These are phyloP conservation scores for Tyrannus savana DNA, from an alignment of 2,113 vertebrate genomes.

Conservation along the genomic window DNA sequence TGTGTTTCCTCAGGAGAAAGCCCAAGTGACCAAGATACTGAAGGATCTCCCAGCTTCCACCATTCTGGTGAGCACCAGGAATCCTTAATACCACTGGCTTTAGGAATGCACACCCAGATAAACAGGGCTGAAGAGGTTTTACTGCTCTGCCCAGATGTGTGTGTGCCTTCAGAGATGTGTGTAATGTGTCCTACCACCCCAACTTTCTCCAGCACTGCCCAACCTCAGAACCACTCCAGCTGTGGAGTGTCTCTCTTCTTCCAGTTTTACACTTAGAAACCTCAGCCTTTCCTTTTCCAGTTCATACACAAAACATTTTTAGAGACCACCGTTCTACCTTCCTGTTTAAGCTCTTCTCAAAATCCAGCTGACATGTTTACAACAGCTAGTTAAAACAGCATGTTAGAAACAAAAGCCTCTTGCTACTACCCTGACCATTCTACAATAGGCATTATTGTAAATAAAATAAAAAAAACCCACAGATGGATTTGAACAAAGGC, in stretches of 20 bases:
- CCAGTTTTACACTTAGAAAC: not conserved
- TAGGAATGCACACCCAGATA: not conserved
- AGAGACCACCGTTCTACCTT: not conserved
- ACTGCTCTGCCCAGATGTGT: not conserved
- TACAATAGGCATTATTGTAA: not conserved
- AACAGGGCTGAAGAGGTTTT: not conserved
- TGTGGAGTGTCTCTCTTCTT: not conserved
- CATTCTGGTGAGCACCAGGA: not conserved
- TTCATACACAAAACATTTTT: not conserved
- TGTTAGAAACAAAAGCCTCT: not conserved
- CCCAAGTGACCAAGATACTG: accelerated
- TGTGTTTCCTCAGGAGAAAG: not conserved
- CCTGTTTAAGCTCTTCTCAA: not conserved
- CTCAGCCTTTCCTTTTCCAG: not conserved
- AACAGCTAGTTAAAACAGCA: not conserved
- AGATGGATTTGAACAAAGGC: not conserved
- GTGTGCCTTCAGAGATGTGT: not conserved
- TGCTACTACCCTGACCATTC: not conserved
- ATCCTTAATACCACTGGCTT: not conserved
- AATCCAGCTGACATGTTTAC: not conserved
- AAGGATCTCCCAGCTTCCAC: not conserved
- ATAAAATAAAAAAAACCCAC: not conserved
- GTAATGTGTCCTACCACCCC: not conserved
- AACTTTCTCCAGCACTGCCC: not conserved
- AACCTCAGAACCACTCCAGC: not conserved